phyloP scores from a whole-genome alignment of 1,140 invertebrate genomes.

The Episyrphus balteatus region DNA sequence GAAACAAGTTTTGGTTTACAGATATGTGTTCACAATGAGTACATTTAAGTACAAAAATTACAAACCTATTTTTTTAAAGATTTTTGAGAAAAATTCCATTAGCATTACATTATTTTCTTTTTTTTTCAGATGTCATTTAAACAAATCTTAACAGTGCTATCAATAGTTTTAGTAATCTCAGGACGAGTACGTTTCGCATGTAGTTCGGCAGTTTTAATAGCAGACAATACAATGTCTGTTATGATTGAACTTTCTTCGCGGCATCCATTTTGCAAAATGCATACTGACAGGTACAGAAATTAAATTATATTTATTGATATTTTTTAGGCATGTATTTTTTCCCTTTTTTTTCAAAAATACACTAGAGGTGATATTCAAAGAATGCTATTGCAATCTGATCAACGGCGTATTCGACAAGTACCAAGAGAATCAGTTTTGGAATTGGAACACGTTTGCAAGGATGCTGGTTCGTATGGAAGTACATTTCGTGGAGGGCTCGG shows the following conservation, averaged over 20 bases:
- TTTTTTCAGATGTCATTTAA: too few species aligned
- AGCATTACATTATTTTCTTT: too few species aligned
- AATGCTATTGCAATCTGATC: constrained; percentile 47
- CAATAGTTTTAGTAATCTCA: too few species aligned
- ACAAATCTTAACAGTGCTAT: too few species aligned
- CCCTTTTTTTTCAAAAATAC: not conserved
- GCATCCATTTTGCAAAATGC: constrained; percentile 47
- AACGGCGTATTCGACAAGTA: constrained; percentile 46
- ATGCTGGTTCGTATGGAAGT: constrained; percentile 27
- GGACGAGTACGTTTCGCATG: too few species aligned
- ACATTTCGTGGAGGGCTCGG: constrained; percentile 37
- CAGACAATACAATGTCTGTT: constrained; percentile 49
- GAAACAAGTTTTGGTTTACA: too few species aligned
- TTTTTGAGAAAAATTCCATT: too few species aligned
- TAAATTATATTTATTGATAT: too few species aligned
- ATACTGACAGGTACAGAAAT: constrained; percentile 42
- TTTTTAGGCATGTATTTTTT: too few species aligned
- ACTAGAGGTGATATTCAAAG: constrained; percentile 46
- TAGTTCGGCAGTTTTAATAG: constrained; percentile 43
- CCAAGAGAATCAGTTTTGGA: constrained; percentile 46
- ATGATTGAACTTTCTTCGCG: constrained; percentile 51
- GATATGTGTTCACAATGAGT: too few species aligned
- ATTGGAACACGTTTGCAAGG: constrained; percentile 46
- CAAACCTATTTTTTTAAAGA: too few species aligned
- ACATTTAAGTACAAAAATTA: too few species aligned